These are phyloP conservation scores for Crypturellus undulatus DNA, from an alignment of 2,113 vertebrate genomes.

Conservation along the genomic window DNA sequence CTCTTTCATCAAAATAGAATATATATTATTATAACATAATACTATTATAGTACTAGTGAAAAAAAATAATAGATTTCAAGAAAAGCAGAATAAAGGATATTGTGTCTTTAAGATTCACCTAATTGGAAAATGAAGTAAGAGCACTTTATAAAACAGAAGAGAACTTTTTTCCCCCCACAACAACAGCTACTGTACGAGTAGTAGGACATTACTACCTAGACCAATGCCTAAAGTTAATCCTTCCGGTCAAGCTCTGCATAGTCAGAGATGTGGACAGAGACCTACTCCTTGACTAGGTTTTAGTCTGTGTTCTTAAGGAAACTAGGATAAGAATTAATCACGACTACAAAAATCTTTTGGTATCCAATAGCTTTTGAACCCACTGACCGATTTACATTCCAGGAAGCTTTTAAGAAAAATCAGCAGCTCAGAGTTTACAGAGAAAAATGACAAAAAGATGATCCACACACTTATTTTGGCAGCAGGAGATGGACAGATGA, in stretches of 20 bases:
- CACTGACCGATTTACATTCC: background rate
- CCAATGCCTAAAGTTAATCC: background rate
- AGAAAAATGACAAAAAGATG: background rate
- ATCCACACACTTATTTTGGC: background rate
- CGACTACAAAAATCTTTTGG: background rate
- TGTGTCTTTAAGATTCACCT: background rate
- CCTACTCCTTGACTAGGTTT: background rate
- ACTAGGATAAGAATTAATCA: background rate
- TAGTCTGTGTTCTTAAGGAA: background rate
- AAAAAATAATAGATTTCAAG: background rate
- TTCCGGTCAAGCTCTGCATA: background rate
- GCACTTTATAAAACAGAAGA: background rate
- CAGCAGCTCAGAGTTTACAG: background rate
- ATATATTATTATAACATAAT: background rate
- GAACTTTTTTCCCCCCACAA: background rate
- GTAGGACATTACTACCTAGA: background rate
- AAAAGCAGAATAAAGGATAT: background rate
- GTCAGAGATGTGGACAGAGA: background rate
- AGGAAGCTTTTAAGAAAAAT: background rate
- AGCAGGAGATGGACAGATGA: background rate
- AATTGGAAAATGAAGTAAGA: background rate
- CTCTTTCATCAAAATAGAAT: background rate
- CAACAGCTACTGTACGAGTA: background rate
- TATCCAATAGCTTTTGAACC: background rate
- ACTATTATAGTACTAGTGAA: fast-evolving